These are phyloP conservation scores for Artemia franciscana DNA, from an alignment of 1,140 invertebrate species.

Conservation along the genomic window DNA sequence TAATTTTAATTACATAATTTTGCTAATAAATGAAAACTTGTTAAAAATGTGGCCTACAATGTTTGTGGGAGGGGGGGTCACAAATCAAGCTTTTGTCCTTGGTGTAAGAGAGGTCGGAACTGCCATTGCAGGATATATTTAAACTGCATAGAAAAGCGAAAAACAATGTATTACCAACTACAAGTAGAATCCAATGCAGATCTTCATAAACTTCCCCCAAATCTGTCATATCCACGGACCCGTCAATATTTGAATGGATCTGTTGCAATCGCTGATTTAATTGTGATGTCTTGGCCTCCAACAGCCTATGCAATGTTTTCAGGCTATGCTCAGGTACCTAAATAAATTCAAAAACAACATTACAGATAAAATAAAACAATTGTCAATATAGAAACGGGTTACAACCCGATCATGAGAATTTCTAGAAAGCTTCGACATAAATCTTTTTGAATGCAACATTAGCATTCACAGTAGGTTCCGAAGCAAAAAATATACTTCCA, in stretches of 20 bases:
- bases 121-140: too few species aligned
- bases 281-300: constrained; percentile 35
- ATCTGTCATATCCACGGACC: constrained; percentile 24
- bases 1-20: too few species aligned
- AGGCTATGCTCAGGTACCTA: constrained; percentile 28
- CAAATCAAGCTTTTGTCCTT: too few species aligned
- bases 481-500: too few species aligned
- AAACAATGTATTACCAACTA: constrained; percentile 30
- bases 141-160: neutral
- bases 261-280: constrained; percentile 36
- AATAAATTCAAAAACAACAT: constrained; percentile 6
- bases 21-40: too few species aligned
- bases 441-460: too few species aligned
- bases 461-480: too few species aligned
- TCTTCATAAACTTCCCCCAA: constrained; percentile 51
- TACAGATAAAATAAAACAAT: neutral
- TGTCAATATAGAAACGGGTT: constrained; percentile 8
- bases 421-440: too few species aligned
- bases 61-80: too few species aligned
- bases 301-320: constrained; percentile 29
- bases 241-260: constrained; percentile 28
- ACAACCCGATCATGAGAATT: too few species aligned
- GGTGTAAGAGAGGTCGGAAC: too few species aligned
- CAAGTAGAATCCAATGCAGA: constrained; percentile 63
- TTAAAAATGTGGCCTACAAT: too few species aligned